Evolutionary conservation across 2,888 invertebrate genomes (phyloP), one percentile per base, ranked within the genome.

Genomic region (Pimpla rufipes): DNA sequence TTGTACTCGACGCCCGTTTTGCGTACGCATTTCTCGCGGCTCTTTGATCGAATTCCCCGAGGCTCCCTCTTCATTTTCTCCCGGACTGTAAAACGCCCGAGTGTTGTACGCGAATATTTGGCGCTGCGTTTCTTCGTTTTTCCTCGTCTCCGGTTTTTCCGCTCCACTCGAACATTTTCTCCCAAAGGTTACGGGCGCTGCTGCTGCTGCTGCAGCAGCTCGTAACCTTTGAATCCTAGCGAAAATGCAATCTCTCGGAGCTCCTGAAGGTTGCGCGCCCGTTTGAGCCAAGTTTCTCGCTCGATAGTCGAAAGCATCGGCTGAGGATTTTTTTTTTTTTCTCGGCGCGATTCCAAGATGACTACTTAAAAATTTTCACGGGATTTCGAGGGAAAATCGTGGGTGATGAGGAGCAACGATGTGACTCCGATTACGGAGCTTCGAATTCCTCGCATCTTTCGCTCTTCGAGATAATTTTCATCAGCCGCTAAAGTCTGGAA

Each of bases 1-100:
- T 70, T 52, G 55, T 40, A 55, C 37, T 52, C 21, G 45, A 70
- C 7, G 37, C n/a, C 52, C n/a, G n/a, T n/a, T n/a, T n/a, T n/a
- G 70, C 70, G 70, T 70, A 52, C 37, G 6, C 40, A n/a, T 10
- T 13, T 55, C 2, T 52, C 37, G 21, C 42, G 42, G 18, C n/a
- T 3, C 21, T 70, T 70, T 29, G 42, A 40, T 40, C 8, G 2
- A 37, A 55, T 55, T 21, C 5, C 2, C 21, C 42, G 42, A 5
- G n/a, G 3, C 2, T 42, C 42, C 23, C 23, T 23, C 21, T 23
- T 42, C 42, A 13, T 42, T 13, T 13, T 42, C n/a, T n/a, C n/a
- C 1, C 55, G 2, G 21, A 55, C 10, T 55, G 10, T 8, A 23
- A 21, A 21, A 21, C 21, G 8, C n/a, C n/a, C n/a, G 5, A 29